phyloP scores from a whole-genome alignment of 2,113 vertebrate genomes.

The Dasypus novemcinctus region DNA sequence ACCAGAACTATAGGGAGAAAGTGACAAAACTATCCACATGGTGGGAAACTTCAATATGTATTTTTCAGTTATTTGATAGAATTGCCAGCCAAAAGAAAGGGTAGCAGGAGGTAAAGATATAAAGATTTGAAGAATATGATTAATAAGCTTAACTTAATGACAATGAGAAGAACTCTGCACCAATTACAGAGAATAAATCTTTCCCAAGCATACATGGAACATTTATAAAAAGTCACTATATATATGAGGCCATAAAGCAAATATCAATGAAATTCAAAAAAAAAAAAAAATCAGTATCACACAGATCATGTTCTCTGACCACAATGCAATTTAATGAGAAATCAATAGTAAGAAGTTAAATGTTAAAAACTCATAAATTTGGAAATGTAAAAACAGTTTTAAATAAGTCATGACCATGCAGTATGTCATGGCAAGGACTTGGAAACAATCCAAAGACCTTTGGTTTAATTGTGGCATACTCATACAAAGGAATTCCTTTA shows the following conservation, averaged over 20 bases:
- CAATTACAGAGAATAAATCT: no score
- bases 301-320: not conserved
- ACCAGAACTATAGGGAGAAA: no score
- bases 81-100: no score
- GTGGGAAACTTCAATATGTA: no score
- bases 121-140: no score
- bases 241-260: not conserved
- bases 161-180: no score
- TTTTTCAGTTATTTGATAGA: no score
- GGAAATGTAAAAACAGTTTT: not conserved
- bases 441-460: not conserved
- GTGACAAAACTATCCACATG: no score
- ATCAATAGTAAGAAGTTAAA: not conserved
- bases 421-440: not conserved
- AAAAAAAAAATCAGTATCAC: not conserved
- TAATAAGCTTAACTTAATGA: no score
- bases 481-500: not conserved
- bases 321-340: not conserved
- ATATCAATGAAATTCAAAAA: not conserved
- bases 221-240: no score
- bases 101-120: no score
- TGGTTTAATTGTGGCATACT: not conserved
- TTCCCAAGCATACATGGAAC: no score
- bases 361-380: not conserved
- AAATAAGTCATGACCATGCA: not conserved